Percentiles rank a stretch among this genome's conserved stretches.
phyloP scores from a whole-genome alignment of 1,140 invertebrate species.

The Drosophila eugracilis region DNA sequence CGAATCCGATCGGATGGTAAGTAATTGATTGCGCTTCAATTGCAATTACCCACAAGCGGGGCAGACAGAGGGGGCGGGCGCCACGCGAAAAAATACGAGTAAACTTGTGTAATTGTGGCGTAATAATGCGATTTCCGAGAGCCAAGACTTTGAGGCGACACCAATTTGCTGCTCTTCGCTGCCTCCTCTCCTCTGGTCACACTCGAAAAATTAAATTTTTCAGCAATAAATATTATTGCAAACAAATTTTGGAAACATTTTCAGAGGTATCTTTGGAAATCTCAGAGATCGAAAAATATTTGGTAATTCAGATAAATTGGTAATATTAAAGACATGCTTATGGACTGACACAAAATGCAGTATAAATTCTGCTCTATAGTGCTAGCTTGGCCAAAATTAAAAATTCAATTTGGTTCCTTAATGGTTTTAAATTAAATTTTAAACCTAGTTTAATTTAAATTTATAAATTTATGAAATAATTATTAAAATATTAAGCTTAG shows the following conservation, averaged over 20 bases:
- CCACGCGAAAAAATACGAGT: constrained; percentile 25
- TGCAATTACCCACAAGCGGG: constrained; percentile 71
- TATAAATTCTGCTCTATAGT: too few species aligned
- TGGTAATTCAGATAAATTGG: too few species aligned
- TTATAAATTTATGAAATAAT: too few species aligned
- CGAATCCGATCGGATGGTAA: constrained; percentile 69
- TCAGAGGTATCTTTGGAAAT: too few species aligned
- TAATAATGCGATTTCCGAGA: constrained; percentile 74
- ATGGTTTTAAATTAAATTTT: too few species aligned
- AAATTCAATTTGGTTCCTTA: too few species aligned
- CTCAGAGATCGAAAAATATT: too few species aligned
- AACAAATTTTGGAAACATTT: neutral
- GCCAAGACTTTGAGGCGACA: constrained; percentile 67
- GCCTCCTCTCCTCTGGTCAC: neutral
- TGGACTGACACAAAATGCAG: too few species aligned
- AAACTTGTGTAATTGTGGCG: constrained; percentile 79
- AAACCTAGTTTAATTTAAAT: too few species aligned
- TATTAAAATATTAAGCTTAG: too few species aligned
- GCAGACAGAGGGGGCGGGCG: constrained; percentile 6
- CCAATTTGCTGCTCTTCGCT: constrained; percentile 10
- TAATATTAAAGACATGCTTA: too few species aligned
- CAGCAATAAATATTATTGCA: neutral
- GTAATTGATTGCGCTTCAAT: constrained; percentile 84
- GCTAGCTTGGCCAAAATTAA: too few species aligned
- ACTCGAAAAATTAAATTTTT: neutral